These are phyloP conservation scores for Pygoscelis adeliae DNA, from an alignment of 2,113 vertebrate species.

Conservation along the genomic window DNA sequence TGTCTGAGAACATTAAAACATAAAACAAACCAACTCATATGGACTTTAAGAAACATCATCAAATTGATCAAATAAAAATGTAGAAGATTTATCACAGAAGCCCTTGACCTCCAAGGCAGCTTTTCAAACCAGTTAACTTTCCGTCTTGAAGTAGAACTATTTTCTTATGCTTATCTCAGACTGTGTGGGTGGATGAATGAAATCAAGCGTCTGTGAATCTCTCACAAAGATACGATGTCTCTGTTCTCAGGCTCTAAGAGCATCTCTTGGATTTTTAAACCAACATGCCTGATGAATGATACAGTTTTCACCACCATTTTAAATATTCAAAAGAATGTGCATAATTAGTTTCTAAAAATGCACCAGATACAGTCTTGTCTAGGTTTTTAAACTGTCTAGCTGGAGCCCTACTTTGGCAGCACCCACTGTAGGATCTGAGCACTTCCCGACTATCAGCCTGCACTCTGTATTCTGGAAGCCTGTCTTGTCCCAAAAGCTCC, in stretches of 20 bases:
- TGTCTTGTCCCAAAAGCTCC: background rate
- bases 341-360: slow-evolving; percentile 53
- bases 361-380: background rate
- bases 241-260: slow-evolving; percentile 14
- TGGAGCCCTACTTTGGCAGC: background rate
- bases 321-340: slow-evolving; percentile 36
- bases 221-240: background rate
- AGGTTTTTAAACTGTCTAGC: background rate
- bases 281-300: slow-evolving; percentile 14
- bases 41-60: background rate
- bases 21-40: background rate
- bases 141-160: background rate
- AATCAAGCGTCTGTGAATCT: slow-evolving; percentile 3
- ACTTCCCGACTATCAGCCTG: background rate
- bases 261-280: background rate
- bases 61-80: slow-evolving; percentile 10
- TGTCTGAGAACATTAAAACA: background rate
- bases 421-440: background rate
- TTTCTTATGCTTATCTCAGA: slow-evolving; percentile 18
- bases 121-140: slow-evolving; percentile 34
- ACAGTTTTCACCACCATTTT: background rate
- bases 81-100: background rate
- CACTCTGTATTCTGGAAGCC: background rate
- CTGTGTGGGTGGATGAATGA: slow-evolving; percentile 39
- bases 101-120: slow-evolving; percentile 16